phyloP scores from a whole-genome alignment of 2,797 vertebrate species.

The Sylvia borin region DNA sequence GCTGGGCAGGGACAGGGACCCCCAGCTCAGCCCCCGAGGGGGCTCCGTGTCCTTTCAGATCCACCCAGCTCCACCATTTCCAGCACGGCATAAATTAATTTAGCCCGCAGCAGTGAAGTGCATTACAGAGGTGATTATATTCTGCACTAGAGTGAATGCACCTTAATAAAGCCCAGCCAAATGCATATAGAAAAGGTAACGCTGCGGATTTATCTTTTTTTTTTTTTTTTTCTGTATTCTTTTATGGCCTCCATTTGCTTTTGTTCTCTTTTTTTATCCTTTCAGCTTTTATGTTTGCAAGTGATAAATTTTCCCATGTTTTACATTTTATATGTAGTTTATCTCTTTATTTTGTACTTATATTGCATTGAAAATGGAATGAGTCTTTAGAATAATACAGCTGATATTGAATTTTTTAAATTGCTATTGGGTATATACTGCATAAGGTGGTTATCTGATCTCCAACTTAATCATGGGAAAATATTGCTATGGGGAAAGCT shows the following conservation, averaged over 20 bases:
- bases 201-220: constrained; percentile 32
- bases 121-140: constrained; percentile 34
- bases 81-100: constrained; percentile 17
- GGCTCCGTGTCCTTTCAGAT: neutral
- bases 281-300: constrained; percentile 67
- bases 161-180: constrained; percentile 52
- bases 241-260: constrained; percentile 51
- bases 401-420: constrained; percentile 73
- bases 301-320: constrained; percentile 72
- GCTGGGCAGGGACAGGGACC: no score
- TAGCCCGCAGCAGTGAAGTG: neutral
- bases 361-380: constrained; percentile 70
- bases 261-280: constrained; percentile 58
- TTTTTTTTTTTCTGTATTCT: neutral
- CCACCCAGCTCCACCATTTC: neutral
- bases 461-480: constrained; percentile 72
- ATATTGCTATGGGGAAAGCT: constrained; percentile 67
- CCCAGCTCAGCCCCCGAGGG: neutral
- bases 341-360: constrained; percentile 74
- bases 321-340: constrained; percentile 75
- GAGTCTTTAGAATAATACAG: constrained; percentile 71
- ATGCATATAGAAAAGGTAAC: constrained; percentile 40
- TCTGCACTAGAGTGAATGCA: neutral
- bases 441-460: constrained; percentile 73
- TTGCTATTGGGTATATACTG: constrained; percentile 70